Evolutionary conservation across 2,113 vertebrate genomes (phyloP), one percentile per base, ranked within the genome.

Genomic region (Eulemur rufifrons): DNA sequence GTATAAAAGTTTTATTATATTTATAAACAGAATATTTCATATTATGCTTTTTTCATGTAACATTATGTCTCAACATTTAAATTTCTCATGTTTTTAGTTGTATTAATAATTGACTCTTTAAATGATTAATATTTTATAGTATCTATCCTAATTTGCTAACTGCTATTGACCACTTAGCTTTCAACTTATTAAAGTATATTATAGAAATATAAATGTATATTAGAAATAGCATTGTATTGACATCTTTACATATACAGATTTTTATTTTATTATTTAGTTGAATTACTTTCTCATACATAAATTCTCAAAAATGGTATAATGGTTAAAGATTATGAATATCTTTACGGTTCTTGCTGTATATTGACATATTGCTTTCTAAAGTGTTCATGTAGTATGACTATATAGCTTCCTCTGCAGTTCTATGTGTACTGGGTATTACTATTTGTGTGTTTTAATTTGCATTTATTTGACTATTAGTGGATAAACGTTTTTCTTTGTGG

Each of bases 401-500:
- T 76, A n/a, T 54, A n/a, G 56, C 37, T 45, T 77, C 34, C 37
- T 73, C n/a, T 39, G 15, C 5, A 59, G 4, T 68, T 12, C 85
- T 85, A 66, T 8, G 0, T 71, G 47, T 86, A 34, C 69, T 93
- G 8, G 27, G 34, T 59, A 64, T 80, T 61, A 73, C 42, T 18
- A 78, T 82, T 83, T 89, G 12, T 88, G 95, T 92, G 25, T 14
- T 95, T 92, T 63, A 78, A 91, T 83, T 85, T 95, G 11, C 32
- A 23, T 76, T 89, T 94, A 64, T 90, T 69, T 91, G 29, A 56
- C 90, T 84, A 56, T 74, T 69, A 63, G 37, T 83, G 13, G 23
- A 56, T 78, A 61, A 74, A 84, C 50, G 64, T 71, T 80, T 95
- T 89, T 61, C 7, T 56, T 83, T 96, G 68, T 91, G 42, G 5